Evolutionary conservation across 2,113 vertebrate genomes (phyloP), one percentile per base, ranked within the genome.

Genomic region (Heptranchias perlo): DNA sequence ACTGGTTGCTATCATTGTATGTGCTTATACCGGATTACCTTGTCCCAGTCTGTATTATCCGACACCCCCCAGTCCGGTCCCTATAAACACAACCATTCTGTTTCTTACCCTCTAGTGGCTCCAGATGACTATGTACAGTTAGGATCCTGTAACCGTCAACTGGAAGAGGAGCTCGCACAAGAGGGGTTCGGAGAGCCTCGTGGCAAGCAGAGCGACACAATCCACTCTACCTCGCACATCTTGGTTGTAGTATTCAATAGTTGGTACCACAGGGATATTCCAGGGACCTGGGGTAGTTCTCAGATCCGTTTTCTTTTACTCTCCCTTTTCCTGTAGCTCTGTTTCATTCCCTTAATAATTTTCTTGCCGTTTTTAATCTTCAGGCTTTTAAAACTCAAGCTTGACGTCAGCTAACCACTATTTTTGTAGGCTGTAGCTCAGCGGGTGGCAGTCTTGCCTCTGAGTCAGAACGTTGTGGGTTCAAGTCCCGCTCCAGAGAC

Each of bases 81-180:
- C 31, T 35, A 49, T 58, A 54, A 54, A 35, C 4, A n/a, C 31
- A 61, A 1, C 4, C 35, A 5, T 35, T 92, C 87, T 61, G 14
- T 35, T 92, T 58, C 31, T 92, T 92, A 35, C 52, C 35, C 14
- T 58, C 54, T 18, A 61, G 87, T 92, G 87, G 87, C 54, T 92
- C 52, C 87, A 92, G 87, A 58, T 92, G 87, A 92, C 87, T 1
- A 92, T 92, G 28, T 92, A 58, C 87, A n/a, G 87, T 49, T 92
- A 92, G 78, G 84, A 31, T 87, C 10, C 7, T 87, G 49, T 7
- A 2, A 52, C 7, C 84, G 21, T 92, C 87, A 35, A 18, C 52
- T 92, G 87, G 87, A 61, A 52, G 49, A 89, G 25, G 86, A 89
- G 86, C 54, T 54, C 86, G 44, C 25, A 89, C 0, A 54, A 52